Evolutionary conservation across 2,888 invertebrate genomes (phyloP), one percentile per base, ranked within the genome.

Genomic region (Hyles lineata): DNA sequence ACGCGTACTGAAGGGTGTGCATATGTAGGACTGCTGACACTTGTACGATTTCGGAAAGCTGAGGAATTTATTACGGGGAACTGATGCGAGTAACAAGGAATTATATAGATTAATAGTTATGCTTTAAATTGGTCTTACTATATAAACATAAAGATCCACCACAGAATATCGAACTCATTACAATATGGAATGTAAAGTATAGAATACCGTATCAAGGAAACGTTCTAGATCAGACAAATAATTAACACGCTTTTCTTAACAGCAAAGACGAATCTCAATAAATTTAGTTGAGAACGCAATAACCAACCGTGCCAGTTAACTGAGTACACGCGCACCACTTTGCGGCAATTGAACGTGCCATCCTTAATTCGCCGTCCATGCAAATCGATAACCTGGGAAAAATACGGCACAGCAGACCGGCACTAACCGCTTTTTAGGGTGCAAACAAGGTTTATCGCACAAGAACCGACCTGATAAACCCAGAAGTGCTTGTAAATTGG

Each of bases 321-420:
- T 82, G 80, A 67, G 23, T 67, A 76, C 72, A 72, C 70, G 80
- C 78, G 85, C 83, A 82, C 84, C 83, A 85, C 83, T 84, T 85
- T 67, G 78, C 76, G 73, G 76, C 85, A 83, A 87, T 85, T 84
- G 85, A 86, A 85, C 83, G 76, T 76, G 81, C 76, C 78, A 84
- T 82, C 81, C 83, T 83, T 81, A 80, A 86, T 84, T 84, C 79
- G 80, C 79, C 78, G 81, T 55, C 67, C 75, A 79, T 78, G 80
- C 84, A 78, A 84, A 88, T 89, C 86, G 83, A 89, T 89, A 81
- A 79, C 74, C 77, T 72, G 78, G 80, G 84, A 81, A 82, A 87
- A 86, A 84, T 80, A 89, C 84, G 82, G 77, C 77, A 80, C 86
- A 82, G 80, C 84, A 83, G 32, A 58, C 43, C 43, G 43, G 25